Conservation (phyloP, 2,797 vertebrate species). For the Tolypeutes matacus region DNA sequence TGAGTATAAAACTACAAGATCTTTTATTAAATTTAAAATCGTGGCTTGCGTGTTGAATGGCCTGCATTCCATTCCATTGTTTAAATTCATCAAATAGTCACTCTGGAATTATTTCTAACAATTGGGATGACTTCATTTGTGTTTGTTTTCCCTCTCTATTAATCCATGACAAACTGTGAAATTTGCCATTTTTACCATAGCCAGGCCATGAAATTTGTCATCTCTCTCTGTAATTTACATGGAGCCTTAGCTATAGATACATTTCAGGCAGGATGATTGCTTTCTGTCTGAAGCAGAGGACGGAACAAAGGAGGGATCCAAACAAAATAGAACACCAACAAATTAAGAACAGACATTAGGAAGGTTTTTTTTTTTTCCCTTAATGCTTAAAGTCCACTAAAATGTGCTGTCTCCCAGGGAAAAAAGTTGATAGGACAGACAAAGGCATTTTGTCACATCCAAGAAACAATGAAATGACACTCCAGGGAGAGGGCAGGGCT, state of each 20-base stretch:
- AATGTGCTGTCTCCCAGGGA: conserved; percentile 29
- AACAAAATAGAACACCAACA: conserved; percentile 48
- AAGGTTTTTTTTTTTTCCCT: conserved; percentile 8
- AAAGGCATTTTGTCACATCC: conserved; percentile 58
- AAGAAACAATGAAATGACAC: conserved; percentile 22
- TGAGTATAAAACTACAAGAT: conserved; percentile 68
- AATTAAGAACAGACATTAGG: conserved; percentile 54
- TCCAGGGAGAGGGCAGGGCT: not conserved
- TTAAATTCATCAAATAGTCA: conserved; percentile 83
- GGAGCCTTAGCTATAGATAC: conserved; percentile 79
- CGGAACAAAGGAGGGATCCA: conserved; percentile 73
- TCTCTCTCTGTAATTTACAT: conserved; percentile 81
- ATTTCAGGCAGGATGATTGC: conserved; percentile 57
- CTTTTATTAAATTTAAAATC: conserved; percentile 85
- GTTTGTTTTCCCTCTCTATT: conserved; percentile 87
- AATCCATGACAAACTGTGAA: conserved; percentile 87
- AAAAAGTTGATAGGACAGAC: conserved; percentile 34
- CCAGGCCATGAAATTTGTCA: conserved; percentile 82
- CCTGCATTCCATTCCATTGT: conserved; percentile 78
- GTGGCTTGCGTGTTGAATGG: conserved; percentile 67
- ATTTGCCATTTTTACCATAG: conserved; percentile 85
- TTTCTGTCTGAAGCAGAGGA: conserved; percentile 74
- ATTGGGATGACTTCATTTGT: conserved; percentile 85
- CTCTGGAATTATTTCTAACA: conserved; percentile 84
- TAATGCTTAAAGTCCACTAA: not conserved